Base-by-base conservation (phyloP, 2,888 invertebrate genomes). In the Bombyx huttoni region DNA sequence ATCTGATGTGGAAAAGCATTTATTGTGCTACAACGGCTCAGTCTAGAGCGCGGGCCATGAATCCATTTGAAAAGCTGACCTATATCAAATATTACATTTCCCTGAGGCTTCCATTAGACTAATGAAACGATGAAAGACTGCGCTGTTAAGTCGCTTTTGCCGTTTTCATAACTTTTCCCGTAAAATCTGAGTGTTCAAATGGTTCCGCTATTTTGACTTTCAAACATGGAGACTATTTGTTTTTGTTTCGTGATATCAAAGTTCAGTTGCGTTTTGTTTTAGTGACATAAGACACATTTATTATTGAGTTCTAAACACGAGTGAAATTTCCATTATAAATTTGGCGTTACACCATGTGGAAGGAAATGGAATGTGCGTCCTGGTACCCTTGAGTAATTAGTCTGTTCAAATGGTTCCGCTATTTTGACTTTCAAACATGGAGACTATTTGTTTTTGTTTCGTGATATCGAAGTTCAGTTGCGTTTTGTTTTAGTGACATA, bases 41-140 rank as follows among this genome's bases (percentile, higher is more conserved):
- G 24, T 24, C 24, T 24, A 50, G 34, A 13, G 33, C 34, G 52
- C 51, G 51, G 54, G 53, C 50, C 52, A 48, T 50, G 53, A 51
- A 54, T 49, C 53, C 53, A 47, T 53, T 51, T 10, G 52, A 55
- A 59, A 62, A 58, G 57, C 56, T 54, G 53, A 56, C 51, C 50
- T 52, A 53, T 54, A 51, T 61, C 56, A 57, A 56, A 34, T 40
- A 56, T 53, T 52, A 48, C 51, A 53, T 59, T 58, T 56, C 56
- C 56, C 33, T 48, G 51, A 48, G 51, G n/a, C 6, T 35, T 47
- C 61, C 58, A 63, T 63, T 63, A 63, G 57, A 48, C 58, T 61
- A 61, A 63, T 63, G 61, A 59, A 57, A 55, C 56, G 55, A 57
- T 59, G 59, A 56, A 59, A 59, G 59, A 59, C 9, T 40, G 6